Base-by-base conservation (phyloP, 2,888 invertebrate species). In the Perdita meconis region DNA sequence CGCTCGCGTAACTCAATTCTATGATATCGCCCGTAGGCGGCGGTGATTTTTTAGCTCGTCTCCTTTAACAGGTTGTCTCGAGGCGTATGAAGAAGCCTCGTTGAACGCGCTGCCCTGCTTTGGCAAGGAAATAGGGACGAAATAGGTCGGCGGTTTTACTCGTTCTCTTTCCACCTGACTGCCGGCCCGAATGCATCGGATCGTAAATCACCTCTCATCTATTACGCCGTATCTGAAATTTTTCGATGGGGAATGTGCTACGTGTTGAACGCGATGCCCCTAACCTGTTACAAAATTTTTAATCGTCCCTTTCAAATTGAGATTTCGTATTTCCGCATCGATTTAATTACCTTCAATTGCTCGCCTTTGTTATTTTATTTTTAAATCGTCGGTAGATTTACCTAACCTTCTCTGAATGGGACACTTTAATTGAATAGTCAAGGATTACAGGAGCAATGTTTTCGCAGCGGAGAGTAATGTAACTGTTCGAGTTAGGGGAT, bases 181-280 rank as follows among this genome's bases (percentile, higher is more conserved):
- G 64, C 44, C 47, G 66, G 51, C 75, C 66, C 69, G 56, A 73
- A 77, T 68, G 19, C 22, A 81, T 75, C 71, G 65, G 53, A 75
- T 73, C 65, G 64, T 60, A 63, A 71, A 83, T 84, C 71, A 69
- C 53, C 13, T 19, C 38, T 73, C 64, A 63, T 78, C 68, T 60
- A 22, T 74, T 34, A 40, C 61, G 6, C 16, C 16, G 53, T 55
- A 60, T 60, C 44, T 65, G 22, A 56, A 50, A 73, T 80, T 67
- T 67, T 63, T 78, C 38, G 1, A 26, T 63, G 38, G 44, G 42
- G 71, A 67, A 38, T 22, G 38, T n/a, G n/a, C n/a, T 44, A 38
- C 44, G 30, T 12, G 10, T 36, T 30, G 19, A 47, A 36, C 26
- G n/a, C 51, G 12, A 30, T 16, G 10, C 42, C 12, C 38, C 55